Evolutionary conservation across 2,888 invertebrate species (phyloP).

Genomic region (Theodoxus fluviatilis): DNA sequence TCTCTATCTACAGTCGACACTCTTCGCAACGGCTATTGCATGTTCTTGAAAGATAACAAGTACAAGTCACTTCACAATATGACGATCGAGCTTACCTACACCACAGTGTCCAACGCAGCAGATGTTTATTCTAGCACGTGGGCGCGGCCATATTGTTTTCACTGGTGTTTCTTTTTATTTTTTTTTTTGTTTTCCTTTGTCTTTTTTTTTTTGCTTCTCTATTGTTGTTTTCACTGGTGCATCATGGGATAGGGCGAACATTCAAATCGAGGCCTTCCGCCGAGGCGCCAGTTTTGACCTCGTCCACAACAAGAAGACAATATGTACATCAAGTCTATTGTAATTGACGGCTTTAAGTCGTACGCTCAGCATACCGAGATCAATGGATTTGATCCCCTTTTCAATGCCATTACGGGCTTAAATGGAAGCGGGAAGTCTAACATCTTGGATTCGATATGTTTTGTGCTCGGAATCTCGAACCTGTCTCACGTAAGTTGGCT

Average conservation of each 20-base stretch:
- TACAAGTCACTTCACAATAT: too few relatives aligned
- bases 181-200: slow-evolving; percentile 1
- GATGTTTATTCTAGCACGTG: too few relatives aligned
- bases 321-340: slow-evolving; percentile 91
- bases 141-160: too few relatives aligned
- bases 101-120: too few relatives aligned
- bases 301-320: slow-evolving; percentile 18
- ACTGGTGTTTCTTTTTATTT: too few relatives aligned
- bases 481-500: slow-evolving; percentile 78
- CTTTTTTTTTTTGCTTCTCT: neutral
- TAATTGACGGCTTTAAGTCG: slow-evolving; percentile 97
- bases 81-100: too few relatives aligned
- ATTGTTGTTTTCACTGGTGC: too few relatives aligned
- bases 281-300: neutral
- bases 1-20: too few relatives aligned
- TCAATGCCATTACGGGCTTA: slow-evolving; percentile 97
- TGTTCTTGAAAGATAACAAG: too few relatives aligned
- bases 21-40: too few relatives aligned
- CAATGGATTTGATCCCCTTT: slow-evolving; percentile 88
- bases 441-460: slow-evolving; percentile 96
- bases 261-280: neutral
- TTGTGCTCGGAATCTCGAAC: slow-evolving; percentile 93
- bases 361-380: slow-evolving; percentile 93
- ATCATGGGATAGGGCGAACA: too few relatives aligned
- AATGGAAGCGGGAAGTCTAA: slow-evolving; percentile 99